phyloP scores from a whole-genome alignment of 2,888 invertebrate species.

The Lapara coniferarum region DNA sequence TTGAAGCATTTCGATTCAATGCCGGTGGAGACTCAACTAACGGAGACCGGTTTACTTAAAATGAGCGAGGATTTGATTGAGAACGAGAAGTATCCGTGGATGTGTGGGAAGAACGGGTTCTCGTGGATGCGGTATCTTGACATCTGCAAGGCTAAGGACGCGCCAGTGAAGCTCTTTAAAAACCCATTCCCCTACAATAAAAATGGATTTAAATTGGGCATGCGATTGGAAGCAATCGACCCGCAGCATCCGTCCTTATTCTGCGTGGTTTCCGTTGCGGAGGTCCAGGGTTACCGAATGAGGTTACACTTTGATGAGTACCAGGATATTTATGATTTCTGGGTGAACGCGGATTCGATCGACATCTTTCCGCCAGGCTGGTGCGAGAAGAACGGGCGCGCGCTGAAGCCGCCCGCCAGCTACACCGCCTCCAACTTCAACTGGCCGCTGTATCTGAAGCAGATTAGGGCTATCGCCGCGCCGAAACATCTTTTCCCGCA shows the following conservation, averaged over 20 bases:
- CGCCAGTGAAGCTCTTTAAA: conserved; percentile 90
- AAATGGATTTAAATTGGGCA: conserved; percentile 91
- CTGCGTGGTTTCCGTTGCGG: conserved; percentile 93
- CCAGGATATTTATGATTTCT: conserved; percentile 94
- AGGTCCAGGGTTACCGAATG: conserved; percentile 92
- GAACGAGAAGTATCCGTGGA: conserved; percentile 86
- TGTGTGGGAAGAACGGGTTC: conserved; percentile 88
- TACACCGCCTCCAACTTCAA: conserved; percentile 86
- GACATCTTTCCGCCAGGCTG: conserved; percentile 97
- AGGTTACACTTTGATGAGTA: conserved; percentile 96
- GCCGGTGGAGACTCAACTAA: conserved; percentile 52
- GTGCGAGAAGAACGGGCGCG: conserved; percentile 93
- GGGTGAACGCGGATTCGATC: conserved; percentile 95
- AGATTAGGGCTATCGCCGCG: conserved; percentile 89
- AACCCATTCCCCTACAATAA: conserved; percentile 90
- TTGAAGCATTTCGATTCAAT: conserved; percentile 59
- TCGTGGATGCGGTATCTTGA: conserved; percentile 91
- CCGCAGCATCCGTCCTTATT: conserved; percentile 95
- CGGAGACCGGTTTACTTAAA: conserved; percentile 57
- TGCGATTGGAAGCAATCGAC: conserved; percentile 97
- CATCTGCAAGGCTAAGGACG: conserved; percentile 88
- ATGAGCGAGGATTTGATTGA: conserved; percentile 63
- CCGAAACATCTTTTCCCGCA: conserved; percentile 90
- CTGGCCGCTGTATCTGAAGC: conserved; percentile 92
- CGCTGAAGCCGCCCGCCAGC: conserved; percentile 90